Evolutionary conservation across 2,888 invertebrate species (phyloP), one percentile per base, ranked within the genome.

Genomic region (Mythimna lalbum): DNA sequence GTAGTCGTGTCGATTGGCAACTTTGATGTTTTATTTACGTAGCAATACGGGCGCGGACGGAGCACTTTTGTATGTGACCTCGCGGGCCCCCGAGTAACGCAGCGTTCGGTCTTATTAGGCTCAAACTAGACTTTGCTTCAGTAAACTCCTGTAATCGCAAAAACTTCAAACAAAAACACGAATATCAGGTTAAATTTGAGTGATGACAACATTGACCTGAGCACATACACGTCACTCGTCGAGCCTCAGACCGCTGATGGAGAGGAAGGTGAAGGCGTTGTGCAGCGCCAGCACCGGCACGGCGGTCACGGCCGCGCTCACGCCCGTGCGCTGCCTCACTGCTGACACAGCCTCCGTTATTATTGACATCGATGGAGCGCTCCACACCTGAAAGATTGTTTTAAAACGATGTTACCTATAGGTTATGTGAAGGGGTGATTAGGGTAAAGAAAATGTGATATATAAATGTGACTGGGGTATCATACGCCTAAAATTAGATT

Each of bases 231-330:
- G 64, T 95, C 92, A 95, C 91, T 95, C 95, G 90, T 94, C 97
- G 91, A 98, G 97, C 86, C 98, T 96, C 82, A 98, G 97, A 27
- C 98, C 98, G 93, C 97, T 98, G 91, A 98, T 97, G 78, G 98
- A 98, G 84, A 98, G 96, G 95, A 98, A 98, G 87, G 98, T 98
- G 95, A 97, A 97, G 82, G 97, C 97, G 95, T 97, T 98, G 94
- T 98, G 98, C 88, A 98, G 96, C 91, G 97, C 97, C 82, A 97
- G 96, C 81, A 98, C 98, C 64, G 98, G 98, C 93, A 98, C 96
- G 76, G 98, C 96, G 19, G 98, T 98, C 84, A 97, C 97, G 70
- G 97, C 97, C 82, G 98, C 96, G 63, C 94, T 93, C 74, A 95
- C 93, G 60, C 86, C 92, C 89, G 74, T 91, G 86, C 82, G 92